These are phyloP conservation scores for Diaprepes abbreviatus DNA, from an alignment of 2,888 invertebrate species.

Conservation along the genomic window DNA sequence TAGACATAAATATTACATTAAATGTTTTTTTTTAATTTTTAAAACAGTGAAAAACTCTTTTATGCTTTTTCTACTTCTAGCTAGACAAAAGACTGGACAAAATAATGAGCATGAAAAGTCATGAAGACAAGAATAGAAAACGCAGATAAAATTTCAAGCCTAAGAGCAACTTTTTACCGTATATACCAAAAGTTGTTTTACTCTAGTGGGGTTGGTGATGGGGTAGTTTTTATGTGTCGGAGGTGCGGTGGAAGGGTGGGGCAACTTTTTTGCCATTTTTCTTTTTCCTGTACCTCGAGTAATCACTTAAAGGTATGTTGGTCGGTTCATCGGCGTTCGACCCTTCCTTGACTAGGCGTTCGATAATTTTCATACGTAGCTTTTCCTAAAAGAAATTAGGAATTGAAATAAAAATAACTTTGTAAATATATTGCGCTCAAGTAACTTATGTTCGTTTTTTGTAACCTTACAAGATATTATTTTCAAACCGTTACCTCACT, in stretches of 20 bases:
- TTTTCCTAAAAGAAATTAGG: slow-evolving; percentile 81
- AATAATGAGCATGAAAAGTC: slow-evolving; percentile 10
- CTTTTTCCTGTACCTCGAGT: slow-evolving; percentile 78
- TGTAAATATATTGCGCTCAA: no score
- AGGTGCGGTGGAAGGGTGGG: slow-evolving; percentile 38
- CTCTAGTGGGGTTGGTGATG: slow-evolving; percentile 38
- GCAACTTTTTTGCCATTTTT: slow-evolving; percentile 43
- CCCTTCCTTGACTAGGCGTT: slow-evolving; percentile 83
- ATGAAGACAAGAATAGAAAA: slow-evolving; percentile 23
- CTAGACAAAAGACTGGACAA: slow-evolving; percentile 25
- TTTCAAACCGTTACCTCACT: no score
- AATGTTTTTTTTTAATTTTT: no score
- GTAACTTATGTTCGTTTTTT: no score
- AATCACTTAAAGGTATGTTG: slow-evolving; percentile 88
- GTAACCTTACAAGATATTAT: no score
- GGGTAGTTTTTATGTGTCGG: slow-evolving; percentile 44
- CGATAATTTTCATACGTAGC: slow-evolving; percentile 84
- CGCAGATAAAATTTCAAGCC: slow-evolving; percentile 22
- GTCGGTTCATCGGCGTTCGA: slow-evolving; percentile 91
- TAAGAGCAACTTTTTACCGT: slow-evolving; percentile 40
- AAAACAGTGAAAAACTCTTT: no score
- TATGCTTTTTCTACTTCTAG: not conserved
- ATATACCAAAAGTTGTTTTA: slow-evolving; percentile 45
- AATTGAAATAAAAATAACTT: no score
- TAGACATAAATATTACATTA: no score